Conservation (phyloP, 2,113 vertebrate species). For the Gavia stellata region DNA sequence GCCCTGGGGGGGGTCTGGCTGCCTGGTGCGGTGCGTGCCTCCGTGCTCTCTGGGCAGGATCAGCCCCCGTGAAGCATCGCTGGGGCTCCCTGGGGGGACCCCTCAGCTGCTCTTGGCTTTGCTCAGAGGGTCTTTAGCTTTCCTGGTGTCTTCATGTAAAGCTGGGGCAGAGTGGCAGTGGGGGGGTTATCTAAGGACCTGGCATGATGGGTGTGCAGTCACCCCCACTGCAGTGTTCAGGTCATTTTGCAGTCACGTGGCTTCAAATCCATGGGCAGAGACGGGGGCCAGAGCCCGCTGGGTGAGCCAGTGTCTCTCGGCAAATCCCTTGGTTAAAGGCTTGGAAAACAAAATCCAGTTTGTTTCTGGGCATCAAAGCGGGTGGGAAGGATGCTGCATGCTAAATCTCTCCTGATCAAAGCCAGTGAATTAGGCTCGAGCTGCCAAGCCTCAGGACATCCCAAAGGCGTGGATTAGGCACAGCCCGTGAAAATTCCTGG, state of each 20-base stretch:
- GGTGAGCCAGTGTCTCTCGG: background rate
- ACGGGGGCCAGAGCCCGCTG: background rate
- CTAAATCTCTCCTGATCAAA: background rate
- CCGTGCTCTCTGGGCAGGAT: background rate
- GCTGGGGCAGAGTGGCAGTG: background rate
- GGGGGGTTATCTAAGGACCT: background rate
- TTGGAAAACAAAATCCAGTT: background rate
- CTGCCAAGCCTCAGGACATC: background rate
- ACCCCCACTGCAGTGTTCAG: too few relatives aligned
- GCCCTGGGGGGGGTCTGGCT: background rate
- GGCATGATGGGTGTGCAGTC: background rate
- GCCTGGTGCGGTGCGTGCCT: accelerated
- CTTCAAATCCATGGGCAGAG: background rate
- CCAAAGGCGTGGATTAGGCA: background rate
- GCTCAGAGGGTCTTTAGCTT: background rate
- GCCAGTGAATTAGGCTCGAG: background rate
- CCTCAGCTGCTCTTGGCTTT: background rate
- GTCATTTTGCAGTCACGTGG: background rate
- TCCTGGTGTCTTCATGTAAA: background rate
- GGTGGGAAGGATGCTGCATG: background rate
- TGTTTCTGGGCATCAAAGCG: background rate
- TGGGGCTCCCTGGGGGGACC: background rate
- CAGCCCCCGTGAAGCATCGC: accelerated
- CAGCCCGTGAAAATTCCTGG: background rate
- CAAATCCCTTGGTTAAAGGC: background rate